These are phyloP conservation scores for Sterrhoptilus dennistouni DNA, from an alignment of 2,113 vertebrate species.

Conservation along the genomic window DNA sequence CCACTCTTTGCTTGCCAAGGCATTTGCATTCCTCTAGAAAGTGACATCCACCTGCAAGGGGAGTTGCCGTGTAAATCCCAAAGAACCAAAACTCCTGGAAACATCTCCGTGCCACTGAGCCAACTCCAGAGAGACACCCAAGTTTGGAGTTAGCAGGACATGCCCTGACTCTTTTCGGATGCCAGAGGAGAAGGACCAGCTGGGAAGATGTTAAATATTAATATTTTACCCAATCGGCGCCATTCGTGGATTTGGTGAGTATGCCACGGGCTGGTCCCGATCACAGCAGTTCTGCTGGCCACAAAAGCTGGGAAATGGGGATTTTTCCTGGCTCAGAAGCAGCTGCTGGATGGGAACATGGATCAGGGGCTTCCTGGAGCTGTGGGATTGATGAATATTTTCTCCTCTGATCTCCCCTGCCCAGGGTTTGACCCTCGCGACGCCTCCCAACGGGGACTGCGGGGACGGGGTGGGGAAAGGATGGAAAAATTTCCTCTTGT, in stretches of 20 bases:
- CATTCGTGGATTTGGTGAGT: slow-evolving; percentile 82
- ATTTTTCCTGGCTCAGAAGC: neutral
- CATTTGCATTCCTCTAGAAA: slow-evolving; percentile 37
- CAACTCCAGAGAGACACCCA: neutral
- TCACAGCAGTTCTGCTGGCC: neutral
- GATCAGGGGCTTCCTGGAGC: neutral
- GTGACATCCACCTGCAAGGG: slow-evolving; percentile 44
- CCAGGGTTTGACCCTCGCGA: neutral
- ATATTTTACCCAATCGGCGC: slow-evolving; percentile 63
- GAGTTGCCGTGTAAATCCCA: slow-evolving; percentile 51
- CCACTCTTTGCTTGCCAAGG: slow-evolving; percentile 50
- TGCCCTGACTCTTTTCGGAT: neutral
- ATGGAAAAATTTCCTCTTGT: neutral
- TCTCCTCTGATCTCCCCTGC: neutral
- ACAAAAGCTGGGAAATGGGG: neutral
- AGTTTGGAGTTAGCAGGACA: neutral
- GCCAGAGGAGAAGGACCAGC: neutral
- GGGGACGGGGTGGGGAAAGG: neutral
- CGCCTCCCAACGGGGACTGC: rapidly evolving
- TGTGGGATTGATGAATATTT: neutral
- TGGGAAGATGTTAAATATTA: slow-evolving; percentile 69
- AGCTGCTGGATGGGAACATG: neutral
- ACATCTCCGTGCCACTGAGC: neutral
- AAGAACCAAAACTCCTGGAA: slow-evolving; percentile 54
- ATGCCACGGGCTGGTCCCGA: neutral